phyloP scores from a whole-genome alignment of 2,888 invertebrate species.

The Drosophila kanekoi region DNA sequence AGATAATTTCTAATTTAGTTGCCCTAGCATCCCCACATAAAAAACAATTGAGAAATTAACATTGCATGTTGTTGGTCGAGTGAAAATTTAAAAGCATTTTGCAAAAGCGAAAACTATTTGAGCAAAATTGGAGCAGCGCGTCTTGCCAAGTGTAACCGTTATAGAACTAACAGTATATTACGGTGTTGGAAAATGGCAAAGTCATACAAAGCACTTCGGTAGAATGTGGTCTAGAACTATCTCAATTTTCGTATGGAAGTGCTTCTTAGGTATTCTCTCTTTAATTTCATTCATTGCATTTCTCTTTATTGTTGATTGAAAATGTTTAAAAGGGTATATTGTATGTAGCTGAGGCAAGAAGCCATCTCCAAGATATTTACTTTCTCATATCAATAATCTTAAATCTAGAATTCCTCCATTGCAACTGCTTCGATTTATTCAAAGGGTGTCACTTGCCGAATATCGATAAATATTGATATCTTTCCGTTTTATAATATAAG shows the following conservation, averaged over 20 bases:
- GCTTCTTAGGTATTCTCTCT: background rate
- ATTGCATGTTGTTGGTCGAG: constrained; percentile 52
- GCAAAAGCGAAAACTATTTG: constrained; percentile 66
- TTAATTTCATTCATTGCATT: background rate
- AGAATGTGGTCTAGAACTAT: background rate
- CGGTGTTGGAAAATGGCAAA: background rate
- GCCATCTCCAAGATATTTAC: no score
- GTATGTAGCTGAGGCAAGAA: no score
- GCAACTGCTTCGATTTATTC: no score
- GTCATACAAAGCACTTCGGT: constrained; percentile 8
- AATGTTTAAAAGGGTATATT: no score
- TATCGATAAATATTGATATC: no score
- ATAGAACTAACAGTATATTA: constrained; percentile 8
- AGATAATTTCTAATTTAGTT: constrained; percentile 63
- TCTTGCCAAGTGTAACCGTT: constrained; percentile 59
- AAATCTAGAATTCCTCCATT: no score
- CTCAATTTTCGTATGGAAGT: background rate
- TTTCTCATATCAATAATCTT: no score
- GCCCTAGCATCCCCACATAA: constrained; percentile 30
- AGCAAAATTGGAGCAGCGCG: constrained; percentile 57
- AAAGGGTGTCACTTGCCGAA: no score
- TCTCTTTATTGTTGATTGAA: no score
- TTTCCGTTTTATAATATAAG: no score
- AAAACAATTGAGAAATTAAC: constrained; percentile 51
- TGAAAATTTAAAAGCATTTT: constrained; percentile 46